Evolutionary conservation across 2,797 vertebrate genomes (phyloP), one percentile per base, ranked within the genome.

Genomic region (Sebastiscus albofasciatus): DNA sequence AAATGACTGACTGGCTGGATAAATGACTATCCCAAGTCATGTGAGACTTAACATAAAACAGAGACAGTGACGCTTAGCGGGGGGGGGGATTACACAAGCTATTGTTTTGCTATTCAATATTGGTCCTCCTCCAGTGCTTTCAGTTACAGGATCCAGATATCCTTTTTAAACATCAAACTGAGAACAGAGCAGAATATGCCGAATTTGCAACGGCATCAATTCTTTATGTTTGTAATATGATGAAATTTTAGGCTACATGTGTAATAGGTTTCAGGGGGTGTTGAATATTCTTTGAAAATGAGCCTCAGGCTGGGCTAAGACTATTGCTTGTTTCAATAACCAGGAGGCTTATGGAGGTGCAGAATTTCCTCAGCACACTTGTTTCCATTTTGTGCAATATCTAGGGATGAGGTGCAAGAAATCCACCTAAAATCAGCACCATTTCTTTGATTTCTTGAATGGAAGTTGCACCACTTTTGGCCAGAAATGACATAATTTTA

Each of bases 311-410:
- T n/a, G 26, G 82, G 83, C 77, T 69, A 75, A 64, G 42, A 76
- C 24, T 39, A 14, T 68, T 71, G 79, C 82, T 83, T 61, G 67
- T 81, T 88, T 71, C 83, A 89, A 81, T 81, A 80, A 84, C 86
- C 27, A 8, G 67, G 52, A 83, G 81, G 84, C 71, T 59, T 65
- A 60, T n/a, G 27, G 42, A 83, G 67, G 68, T 72, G 54, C 64
- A 68, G 56, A 34, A 76, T 65, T 69, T 77, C 33, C 49, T 59
- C 33, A 52, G 14, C 52, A 58, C 36, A 31, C 16, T 26, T 49
- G 3, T 20, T 33, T 39, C n/a, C 33, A 5, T 36, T 65, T 36
- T 62, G 24, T 54, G 22, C 33, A 61, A 33, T 10, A 56, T 34
- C 27, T 20, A 36, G 24, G 22, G 55, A 72, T 36, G 27, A 75